Evolutionary conservation across 1,140 invertebrate genomes (phyloP), one percentile per base, ranked within the genome.

Genomic region (Oppia nitens): DNA sequence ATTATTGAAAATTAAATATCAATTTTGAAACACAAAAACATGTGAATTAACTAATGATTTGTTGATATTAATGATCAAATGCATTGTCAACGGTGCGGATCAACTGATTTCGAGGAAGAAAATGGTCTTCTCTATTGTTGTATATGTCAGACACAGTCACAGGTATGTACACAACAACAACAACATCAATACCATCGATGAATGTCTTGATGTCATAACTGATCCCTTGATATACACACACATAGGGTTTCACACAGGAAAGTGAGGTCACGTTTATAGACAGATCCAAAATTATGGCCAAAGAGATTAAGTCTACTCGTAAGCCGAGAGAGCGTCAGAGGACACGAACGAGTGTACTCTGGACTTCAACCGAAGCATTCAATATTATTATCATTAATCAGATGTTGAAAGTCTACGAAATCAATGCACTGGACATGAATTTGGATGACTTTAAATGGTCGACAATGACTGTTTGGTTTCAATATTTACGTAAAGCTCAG

Each of bases 81-180:
- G 47, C 24, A 57, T 27, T 57, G 56, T 52, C 26, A 50, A 48
- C 12, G 47, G 14, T 57, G 56, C 28, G 56, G 56, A n/a, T 57
- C 56, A 1, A 1, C 9, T 11, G 11, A 57, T 2, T 57, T 57
- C 28, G 11, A 9, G 2, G 56, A 57, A 57, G 56, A 57, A 49
- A 29, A 57, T 57, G 56, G 56, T 14, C 32, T 50, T 27, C 24
- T 20, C 3, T 57, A 4, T 57, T 57, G 56, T 27, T 1, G 1
- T n/a, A 2, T 23, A 27, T 57, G 56, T 45, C 47, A 57, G 23
- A 57, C 56, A 26, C 56, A 57, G 48, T 24, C 12, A 21, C 47
- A 57, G 32, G 55, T 56, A 47, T 23, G 28, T 4, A 9, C n/a
- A n/a, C n/a, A n/a, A n/a, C n/a, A n/a, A n/a, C n/a, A n/a, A n/a